Percentiles rank a stretch among this genome's conserved stretches.
These are phyloP conservation scores for Leptonema lineaticorne DNA, from an alignment of 1,140 invertebrate species.

Conservation along the genomic window DNA sequence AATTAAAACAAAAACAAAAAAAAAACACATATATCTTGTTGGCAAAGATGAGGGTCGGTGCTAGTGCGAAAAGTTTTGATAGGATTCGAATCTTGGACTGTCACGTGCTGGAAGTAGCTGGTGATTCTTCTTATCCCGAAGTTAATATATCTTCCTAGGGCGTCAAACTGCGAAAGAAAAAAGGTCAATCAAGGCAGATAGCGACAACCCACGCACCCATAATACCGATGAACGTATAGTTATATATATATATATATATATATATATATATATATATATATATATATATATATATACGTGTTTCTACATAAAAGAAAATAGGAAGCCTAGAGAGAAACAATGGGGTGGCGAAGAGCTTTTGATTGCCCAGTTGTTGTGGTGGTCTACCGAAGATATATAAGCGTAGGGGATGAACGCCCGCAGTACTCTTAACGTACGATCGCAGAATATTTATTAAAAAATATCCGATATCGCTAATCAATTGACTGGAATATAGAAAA, in stretches of 20 bases:
- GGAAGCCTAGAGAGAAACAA: slow-evolving; percentile 3
- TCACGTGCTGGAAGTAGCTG: slow-evolving; percentile 5
- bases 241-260: background rate
- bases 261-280: background rate
- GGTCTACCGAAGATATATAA: slow-evolving; percentile 5
- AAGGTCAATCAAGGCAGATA: slow-evolving; percentile 39
- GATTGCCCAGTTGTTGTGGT: slow-evolving; percentile 38
- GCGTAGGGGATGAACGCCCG: slow-evolving; percentile 7
- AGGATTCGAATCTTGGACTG: slow-evolving; percentile 15
- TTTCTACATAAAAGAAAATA: slow-evolving; percentile 10
- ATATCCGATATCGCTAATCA: background rate
- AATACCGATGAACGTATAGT: slow-evolving; percentile 9
- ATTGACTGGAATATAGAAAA: no score
- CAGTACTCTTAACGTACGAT: background rate
- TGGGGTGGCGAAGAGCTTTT: slow-evolving; percentile 30
- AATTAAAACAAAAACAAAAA: background rate
- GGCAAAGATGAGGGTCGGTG: background rate
- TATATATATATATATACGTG: background rate
- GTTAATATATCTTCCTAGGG: slow-evolving; percentile 38
- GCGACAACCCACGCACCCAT: slow-evolving; percentile 34
- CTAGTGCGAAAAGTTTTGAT: background rate
- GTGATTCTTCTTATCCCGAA: slow-evolving; percentile 21
- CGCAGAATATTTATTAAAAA: background rate
- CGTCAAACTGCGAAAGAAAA: slow-evolving; percentile 33
- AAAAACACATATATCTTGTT: background rate